A percentile compares a stretch with the other conserved stretches of the same genome.
These are phyloP conservation scores for Scopus umbretta DNA, from an alignment of 2,113 vertebrate genomes.

Conservation along the genomic window DNA sequence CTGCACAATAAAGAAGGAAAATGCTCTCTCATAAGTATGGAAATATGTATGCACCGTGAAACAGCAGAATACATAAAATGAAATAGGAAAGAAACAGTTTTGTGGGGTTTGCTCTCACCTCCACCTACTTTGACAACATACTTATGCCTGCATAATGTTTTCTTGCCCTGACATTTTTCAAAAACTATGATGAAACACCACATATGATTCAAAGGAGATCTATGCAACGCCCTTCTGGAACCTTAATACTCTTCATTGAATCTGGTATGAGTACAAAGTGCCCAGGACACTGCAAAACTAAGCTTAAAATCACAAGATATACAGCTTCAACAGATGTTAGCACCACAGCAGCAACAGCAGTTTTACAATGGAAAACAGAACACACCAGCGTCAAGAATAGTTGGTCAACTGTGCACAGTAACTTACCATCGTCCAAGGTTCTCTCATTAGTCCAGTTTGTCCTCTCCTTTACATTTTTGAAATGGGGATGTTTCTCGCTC, in stretches of 20 bases:
- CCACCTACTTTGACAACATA: background rate
- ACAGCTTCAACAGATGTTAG: background rate
- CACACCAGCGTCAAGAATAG: accelerated
- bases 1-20: background rate
- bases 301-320: background rate
- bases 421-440: conserved; percentile 93
- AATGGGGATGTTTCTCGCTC: conserved; percentile 97
- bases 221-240: background rate
- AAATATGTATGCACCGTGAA: background rate
- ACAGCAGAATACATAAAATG: background rate
- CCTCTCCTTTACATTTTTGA: conserved; percentile 97
- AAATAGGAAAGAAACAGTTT: background rate
- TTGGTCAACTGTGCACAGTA: background rate
- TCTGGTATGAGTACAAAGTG: background rate
- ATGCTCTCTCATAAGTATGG: background rate
- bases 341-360: background rate
- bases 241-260: background rate
- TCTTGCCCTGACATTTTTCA: background rate
- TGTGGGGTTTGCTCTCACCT: background rate
- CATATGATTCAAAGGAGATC: background rate
- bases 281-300: background rate
- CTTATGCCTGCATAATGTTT: background rate
- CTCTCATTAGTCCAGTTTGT: conserved; percentile 99
- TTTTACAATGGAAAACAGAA: background rate
- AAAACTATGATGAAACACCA: background rate